Conservation (phyloP, 2,888 invertebrate genomes). For the Alitta virens region DNA sequence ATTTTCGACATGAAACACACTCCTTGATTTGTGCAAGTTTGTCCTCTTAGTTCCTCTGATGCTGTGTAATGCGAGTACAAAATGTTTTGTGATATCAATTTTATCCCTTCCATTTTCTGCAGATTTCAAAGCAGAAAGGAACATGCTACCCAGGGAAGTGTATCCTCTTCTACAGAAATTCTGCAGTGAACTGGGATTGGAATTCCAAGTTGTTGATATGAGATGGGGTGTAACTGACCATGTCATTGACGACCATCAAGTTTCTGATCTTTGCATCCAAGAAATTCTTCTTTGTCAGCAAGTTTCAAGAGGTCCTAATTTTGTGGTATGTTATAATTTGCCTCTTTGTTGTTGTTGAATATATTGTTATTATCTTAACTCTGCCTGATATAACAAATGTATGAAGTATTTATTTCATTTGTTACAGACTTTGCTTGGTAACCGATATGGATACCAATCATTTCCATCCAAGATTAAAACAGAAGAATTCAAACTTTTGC, state of each 20-base stretch:
- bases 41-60: no score
- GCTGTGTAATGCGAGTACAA: no score
- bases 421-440: constrained; percentile 42
- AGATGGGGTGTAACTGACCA: constrained; percentile 32
- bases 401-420: no score
- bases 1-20: no score
- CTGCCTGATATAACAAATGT: no score
- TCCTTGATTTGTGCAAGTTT: no score
- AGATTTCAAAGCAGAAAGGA: constrained; percentile 30
- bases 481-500: constrained; percentile 27
- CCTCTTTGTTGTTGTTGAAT: no score
- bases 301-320: constrained; percentile 31
- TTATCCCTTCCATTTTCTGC: no score
- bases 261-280: constrained; percentile 25
- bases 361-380: no score
- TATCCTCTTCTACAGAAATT: constrained; percentile 24
- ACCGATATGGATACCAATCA: constrained; percentile 50
- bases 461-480: constrained; percentile 44
- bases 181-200: constrained; percentile 22
- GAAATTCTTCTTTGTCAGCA: constrained; percentile 27
- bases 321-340: constrained; percentile 22
- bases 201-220: constrained; percentile 33
- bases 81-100: no score
- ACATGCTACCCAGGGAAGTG: constrained; percentile 21
- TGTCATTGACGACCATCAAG: constrained; percentile 29